These are phyloP conservation scores for Gallinago paraguaiae DNA, from an alignment of 2,113 vertebrate species.

Conservation along the genomic window DNA sequence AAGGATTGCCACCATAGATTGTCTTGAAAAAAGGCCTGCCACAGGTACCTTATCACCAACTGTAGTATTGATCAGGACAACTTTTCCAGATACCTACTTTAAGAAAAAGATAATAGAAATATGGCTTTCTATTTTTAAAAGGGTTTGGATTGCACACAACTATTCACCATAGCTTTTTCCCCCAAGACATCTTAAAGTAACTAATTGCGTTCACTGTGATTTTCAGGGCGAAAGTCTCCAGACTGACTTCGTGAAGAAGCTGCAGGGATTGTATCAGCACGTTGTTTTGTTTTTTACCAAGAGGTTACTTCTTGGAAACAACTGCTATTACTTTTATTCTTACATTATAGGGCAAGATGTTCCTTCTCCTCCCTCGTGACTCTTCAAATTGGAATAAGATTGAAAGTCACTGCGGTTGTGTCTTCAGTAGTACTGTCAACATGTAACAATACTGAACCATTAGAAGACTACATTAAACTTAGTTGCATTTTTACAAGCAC, in stretches of 20 bases:
- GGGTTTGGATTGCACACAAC: not conserved
- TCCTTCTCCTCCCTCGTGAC: rapidly evolving
- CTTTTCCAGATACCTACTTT: not conserved
- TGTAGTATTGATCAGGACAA: not conserved
- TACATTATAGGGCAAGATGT: not conserved
- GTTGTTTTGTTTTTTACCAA: not conserved
- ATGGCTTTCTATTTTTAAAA: not conserved
- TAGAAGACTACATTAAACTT: not conserved
- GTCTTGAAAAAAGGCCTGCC: not conserved
- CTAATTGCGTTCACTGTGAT: not conserved
- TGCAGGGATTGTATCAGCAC: not conserved
- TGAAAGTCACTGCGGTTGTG: not conserved
- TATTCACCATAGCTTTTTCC: not conserved
- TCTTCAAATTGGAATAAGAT: not conserved
- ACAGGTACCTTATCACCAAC: not conserved
- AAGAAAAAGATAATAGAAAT: not conserved
- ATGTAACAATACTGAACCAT: not conserved
- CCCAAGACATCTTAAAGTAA: not conserved
- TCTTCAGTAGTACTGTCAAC: not conserved
- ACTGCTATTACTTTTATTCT: not conserved
- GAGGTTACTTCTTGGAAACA: not conserved
- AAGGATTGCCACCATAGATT: not conserved
- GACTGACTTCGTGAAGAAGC: not conserved
- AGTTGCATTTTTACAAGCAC: not conserved
- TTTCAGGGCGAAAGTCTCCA: not conserved